A percentile compares a stretch with the other conserved stretches of the same genome.
Conservation (phyloP, 2,888 invertebrate genomes). For the Itoplectis maculator region DNA sequence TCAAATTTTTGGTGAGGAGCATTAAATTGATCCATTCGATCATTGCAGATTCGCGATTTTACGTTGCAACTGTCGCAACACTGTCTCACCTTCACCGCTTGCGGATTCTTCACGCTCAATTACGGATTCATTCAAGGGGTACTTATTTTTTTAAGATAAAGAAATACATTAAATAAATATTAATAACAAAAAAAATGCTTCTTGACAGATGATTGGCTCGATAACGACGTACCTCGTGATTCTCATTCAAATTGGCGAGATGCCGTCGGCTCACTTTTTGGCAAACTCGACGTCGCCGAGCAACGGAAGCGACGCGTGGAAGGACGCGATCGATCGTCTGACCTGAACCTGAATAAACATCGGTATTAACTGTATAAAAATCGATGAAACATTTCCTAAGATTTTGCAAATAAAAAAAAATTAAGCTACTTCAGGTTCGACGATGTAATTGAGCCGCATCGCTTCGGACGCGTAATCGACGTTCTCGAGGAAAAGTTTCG, state of each 20-base stretch:
- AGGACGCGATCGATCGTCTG: neutral
- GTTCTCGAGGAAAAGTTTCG: constrained; percentile 21
- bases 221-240: constrained; percentile 78
- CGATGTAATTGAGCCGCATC: constrained; percentile 7
- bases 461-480: neutral
- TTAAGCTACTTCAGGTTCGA: neutral
- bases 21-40: neutral
- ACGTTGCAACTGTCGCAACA: constrained; percentile 77
- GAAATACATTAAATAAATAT: neutral
- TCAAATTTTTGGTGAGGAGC: neutral
- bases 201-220: constrained; percentile 72
- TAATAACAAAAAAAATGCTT: constrained; percentile 20
- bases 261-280: neutral
- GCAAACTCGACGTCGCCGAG: constrained; percentile 8
- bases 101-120: constrained; percentile 75
- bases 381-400: neutral
- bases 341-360: neutral
- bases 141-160: constrained; percentile 40
- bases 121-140: constrained; percentile 75
- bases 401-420: constrained; percentile 7
- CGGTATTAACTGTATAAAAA: neutral
- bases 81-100: constrained; percentile 75
- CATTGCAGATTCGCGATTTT: constrained; percentile 75
- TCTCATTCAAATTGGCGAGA: constrained; percentile 74
- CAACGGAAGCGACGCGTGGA: constrained; percentile 8